Base-by-base conservation (phyloP, 2,888 invertebrate species). In the Dimorphilus gyrociliatus region DNA sequence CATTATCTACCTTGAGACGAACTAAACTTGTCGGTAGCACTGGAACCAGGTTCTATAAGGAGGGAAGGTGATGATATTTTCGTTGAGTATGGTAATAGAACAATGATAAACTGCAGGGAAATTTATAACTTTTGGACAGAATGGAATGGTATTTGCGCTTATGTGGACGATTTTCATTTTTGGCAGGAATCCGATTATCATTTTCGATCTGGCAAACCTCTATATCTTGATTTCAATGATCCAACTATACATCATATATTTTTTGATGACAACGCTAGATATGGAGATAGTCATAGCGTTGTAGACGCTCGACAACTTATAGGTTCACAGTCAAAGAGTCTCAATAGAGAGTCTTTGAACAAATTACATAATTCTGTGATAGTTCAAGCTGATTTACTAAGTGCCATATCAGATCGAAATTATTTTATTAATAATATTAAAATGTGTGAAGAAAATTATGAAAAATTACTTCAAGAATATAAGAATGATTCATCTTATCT, bases 181-280 rank as follows among this genome's bases (percentile, higher is more conserved):
- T 60, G 60, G 60, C 50, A 54, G 30, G 36, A 44, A 4, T 39
- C 55, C 33, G 37, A 44, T 16, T 60, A 56, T 38, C 38, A 48
- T 32, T 50, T 51, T 37, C 32, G 36, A 4, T 40, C 48, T 2
- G 51, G 50, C 4, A 60, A 60, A 41, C 59, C 60, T 1, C 36
- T 56, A 19, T 58, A 55, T 46, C 42, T 59, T 4, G 55, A 59
- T 32, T 47, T 47, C 2, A 39, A 32, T 18, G 53, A 55, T 30
- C 13, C 30, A 2, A 32, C 33, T 4, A 46, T 50, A 13, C 60
- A 60, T 25, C 60, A 60, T 34, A 58, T 60, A 24, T 45, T 60
- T 33, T 60, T 60, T 33, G 60, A 60, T 34, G 60, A 60, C 42
- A 60, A 60, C 36, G 49, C 55, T 30, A 41, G 60, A 18, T 42